Evolutionary conservation across 2,888 invertebrate genomes (phyloP).

Genomic region (Ormyrus nitidulus): DNA sequence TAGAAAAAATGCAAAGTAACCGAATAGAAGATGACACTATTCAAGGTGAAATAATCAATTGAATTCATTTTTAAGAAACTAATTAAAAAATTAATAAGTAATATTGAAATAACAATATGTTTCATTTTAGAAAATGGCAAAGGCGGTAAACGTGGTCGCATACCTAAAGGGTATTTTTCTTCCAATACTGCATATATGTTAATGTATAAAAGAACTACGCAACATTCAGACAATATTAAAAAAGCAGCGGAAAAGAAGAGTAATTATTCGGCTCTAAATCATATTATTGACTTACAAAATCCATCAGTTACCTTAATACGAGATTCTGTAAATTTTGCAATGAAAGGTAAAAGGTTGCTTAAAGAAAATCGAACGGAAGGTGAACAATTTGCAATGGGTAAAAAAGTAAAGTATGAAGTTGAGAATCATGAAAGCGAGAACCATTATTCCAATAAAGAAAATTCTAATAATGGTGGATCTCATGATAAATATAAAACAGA

Average conservation of each 20-base stretch:
- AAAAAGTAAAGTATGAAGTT: constrained; percentile 45
- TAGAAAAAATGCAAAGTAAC: constrained; percentile 75
- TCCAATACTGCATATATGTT: constrained; percentile 82
- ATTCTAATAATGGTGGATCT: constrained; percentile 30
- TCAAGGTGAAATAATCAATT: constrained; percentile 61
- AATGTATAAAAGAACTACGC: constrained; percentile 76
- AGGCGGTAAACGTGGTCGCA: constrained; percentile 69
- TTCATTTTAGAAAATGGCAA: constrained; percentile 66
- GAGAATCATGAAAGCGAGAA: constrained; percentile 19
- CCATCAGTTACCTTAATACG: constrained; percentile 43
- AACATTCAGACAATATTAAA: constrained; percentile 20
- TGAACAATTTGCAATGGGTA: constrained; percentile 43
- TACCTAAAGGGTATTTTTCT: constrained; percentile 75
- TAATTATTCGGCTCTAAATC: constrained; percentile 23
- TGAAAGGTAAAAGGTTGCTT: constrained; percentile 57
- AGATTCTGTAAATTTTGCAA: constrained; percentile 47
- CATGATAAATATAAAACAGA: constrained; percentile 33
- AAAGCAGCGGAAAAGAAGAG: constrained; percentile 21
- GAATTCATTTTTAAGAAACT: constrained; percentile 11
- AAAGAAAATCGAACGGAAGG: constrained; percentile 51
- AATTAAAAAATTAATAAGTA: too few relatives aligned
- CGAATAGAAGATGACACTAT: constrained; percentile 72
- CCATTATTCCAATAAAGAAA: constrained; percentile 38
- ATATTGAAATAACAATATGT: neutral
- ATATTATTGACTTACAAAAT: constrained; percentile 40